Conservation (phyloP, 2,113 vertebrate species). For the Oreochromis aureus region DNA sequence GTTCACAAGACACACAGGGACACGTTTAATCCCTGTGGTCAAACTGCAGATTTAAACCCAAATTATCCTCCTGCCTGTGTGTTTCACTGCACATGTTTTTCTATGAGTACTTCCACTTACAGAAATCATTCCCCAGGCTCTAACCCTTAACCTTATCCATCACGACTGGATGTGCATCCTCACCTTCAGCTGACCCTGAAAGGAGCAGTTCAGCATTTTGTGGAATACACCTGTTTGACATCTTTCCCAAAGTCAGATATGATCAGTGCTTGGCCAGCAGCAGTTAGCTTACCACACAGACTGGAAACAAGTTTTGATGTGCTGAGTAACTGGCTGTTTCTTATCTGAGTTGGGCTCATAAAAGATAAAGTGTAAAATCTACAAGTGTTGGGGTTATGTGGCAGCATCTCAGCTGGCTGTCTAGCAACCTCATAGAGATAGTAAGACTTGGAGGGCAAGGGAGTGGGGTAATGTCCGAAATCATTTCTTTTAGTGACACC, state of each 20-base stretch:
- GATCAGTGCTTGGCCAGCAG: neutral
- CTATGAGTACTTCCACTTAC: neutral
- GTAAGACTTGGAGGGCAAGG: neutral
- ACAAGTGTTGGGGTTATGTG: neutral
- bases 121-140: neutral
- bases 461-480: neutral
- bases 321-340: neutral
- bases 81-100: neutral
- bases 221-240: neutral
- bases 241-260: neutral
- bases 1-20: neutral
- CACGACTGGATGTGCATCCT: neutral
- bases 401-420: neutral
- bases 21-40: neutral
- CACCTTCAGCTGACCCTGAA: neutral
- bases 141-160: neutral
- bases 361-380: neutral
- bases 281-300: neutral
- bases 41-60: neutral
- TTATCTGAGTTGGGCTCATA: neutral
- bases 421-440: neutral
- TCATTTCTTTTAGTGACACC: neutral
- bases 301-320: neutral
- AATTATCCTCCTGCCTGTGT: neutral
- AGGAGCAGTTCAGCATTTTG: neutral